A percentile compares a stretch with the other conserved stretches of the same genome.
Evolutionary conservation across 2,113 vertebrate genomes (phyloP).

Genomic region (Corythornis cristatus): DNA sequence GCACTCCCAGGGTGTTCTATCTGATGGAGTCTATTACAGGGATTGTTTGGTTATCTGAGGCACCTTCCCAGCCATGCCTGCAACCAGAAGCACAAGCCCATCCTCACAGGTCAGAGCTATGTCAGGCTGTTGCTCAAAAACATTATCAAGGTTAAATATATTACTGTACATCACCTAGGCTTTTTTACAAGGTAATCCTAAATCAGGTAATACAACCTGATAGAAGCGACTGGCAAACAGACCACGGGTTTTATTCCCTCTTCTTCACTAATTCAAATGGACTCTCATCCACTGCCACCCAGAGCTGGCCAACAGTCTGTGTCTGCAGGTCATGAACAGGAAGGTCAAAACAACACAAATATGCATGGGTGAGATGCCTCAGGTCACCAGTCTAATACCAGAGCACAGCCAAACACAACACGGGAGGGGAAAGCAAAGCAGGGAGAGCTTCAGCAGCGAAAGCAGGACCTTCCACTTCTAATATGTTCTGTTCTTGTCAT

Average conservation of each 20-base stretch:
- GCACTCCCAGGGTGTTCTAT: fast-evolving
- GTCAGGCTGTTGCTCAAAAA: background rate
- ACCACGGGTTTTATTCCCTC: background rate
- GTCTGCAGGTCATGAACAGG: background rate
- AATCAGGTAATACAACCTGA: background rate
- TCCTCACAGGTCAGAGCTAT: background rate
- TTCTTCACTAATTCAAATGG: background rate
- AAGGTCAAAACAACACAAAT: background rate
- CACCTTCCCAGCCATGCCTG: background rate
- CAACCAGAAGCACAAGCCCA: background rate
- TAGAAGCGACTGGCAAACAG: background rate
- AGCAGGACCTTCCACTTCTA: background rate
- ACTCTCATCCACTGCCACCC: background rate
- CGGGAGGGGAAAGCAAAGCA: background rate
- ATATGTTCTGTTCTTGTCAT: background rate
- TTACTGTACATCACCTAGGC: background rate
- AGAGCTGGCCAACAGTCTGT: background rate
- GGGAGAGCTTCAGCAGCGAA: background rate
- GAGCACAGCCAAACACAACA: background rate
- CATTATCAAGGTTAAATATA: background rate
- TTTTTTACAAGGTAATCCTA: background rate
- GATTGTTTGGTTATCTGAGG: background rate
- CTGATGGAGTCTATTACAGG: background rate
- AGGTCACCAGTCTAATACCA: background rate
- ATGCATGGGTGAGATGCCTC: background rate